A percentile compares a stretch with the other conserved stretches of the same genome.
Conservation (phyloP, 2,797 vertebrate genomes). For the Pantherophis alleghaniensis region DNA sequence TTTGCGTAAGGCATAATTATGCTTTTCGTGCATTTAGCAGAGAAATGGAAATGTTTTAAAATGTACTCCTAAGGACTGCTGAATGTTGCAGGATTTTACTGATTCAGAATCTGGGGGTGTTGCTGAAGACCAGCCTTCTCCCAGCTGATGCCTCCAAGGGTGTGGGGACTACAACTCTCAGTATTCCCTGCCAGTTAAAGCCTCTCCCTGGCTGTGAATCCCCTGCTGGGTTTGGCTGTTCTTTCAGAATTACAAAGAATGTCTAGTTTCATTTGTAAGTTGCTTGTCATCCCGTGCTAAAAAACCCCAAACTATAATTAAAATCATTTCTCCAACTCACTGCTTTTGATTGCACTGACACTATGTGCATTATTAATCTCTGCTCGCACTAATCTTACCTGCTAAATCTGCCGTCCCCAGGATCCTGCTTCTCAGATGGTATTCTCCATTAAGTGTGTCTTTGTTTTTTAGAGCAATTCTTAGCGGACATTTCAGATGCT, state of each 20-base stretch:
- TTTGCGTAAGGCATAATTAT: constrained; percentile 30
- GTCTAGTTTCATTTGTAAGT: neutral
- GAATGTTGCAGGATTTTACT: neutral
- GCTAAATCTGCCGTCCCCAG: constrained; percentile 26
- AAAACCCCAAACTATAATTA: constrained; percentile 24
- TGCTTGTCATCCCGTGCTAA: neutral
- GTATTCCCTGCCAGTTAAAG: neutral
- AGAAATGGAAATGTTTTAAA: constrained; percentile 15
- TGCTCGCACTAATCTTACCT: neutral
- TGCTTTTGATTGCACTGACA: constrained; percentile 34
- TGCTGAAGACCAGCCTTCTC: neutral
- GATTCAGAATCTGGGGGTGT: neutral
- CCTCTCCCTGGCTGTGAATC: neutral
- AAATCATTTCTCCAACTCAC: constrained; percentile 2
- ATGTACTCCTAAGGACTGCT: neutral
- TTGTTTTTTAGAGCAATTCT: neutral
- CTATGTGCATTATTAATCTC: constrained; percentile 41
- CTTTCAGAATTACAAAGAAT: neutral
- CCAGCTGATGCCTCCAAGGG: neutral
- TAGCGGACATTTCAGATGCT: neutral
- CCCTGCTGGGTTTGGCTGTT: neutral
- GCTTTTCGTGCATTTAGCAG: constrained; percentile 12
- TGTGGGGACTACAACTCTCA: neutral
- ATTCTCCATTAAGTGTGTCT: neutral
- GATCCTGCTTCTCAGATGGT: constrained; percentile 20